Evolutionary conservation across 1,140 invertebrate species (phyloP), one percentile per base, ranked within the genome.

Genomic region (Varroa destructor): DNA sequence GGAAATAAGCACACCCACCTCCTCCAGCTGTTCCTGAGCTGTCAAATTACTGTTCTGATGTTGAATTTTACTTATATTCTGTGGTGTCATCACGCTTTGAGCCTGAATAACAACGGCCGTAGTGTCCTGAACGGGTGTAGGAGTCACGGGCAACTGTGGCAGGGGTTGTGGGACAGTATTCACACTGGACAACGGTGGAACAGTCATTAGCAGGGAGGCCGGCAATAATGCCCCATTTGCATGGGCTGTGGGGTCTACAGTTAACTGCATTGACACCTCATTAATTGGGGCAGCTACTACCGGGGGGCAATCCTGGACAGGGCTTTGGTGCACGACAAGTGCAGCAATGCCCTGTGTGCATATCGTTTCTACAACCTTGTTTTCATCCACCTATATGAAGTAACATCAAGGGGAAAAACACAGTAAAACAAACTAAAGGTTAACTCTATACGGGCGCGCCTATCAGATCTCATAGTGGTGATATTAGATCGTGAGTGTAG

Each of bases 211-310:
- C 46, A 51, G 4, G 46, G 46, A 51, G 46, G 8, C 46, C 46
- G 46, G 46, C 46, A 51, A 5, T 51, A 51, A 51, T 51, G 8
- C 46, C 8, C 46, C 46, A 51, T 51, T 51, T 3, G 46, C 8
- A 51, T 51, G 46, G 8, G 46, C 14, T 1, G 1, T 37, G 37
- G 61, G 61, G 37, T 67, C 61, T 46, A 67, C 12, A 8, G 61
- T 37, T 40, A 67, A 67, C 10, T 67, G 61, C 61, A 67, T 67
- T n/a, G 61, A 67, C 14, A 67, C 61, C 36, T 67, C 61, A 46
- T 67, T 67, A 12, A 36, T 43, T 43, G 40, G 40, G 12, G 61
- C 10, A 46, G 40, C 46, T 2, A 46, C 40, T 46, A 37, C 1
- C 46, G 46, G 46, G 46, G 46, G 46, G 46, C 46, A 51, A 40